Base-by-base conservation (phyloP, 2,888 invertebrate species). In the Sepiola atlantica region DNA sequence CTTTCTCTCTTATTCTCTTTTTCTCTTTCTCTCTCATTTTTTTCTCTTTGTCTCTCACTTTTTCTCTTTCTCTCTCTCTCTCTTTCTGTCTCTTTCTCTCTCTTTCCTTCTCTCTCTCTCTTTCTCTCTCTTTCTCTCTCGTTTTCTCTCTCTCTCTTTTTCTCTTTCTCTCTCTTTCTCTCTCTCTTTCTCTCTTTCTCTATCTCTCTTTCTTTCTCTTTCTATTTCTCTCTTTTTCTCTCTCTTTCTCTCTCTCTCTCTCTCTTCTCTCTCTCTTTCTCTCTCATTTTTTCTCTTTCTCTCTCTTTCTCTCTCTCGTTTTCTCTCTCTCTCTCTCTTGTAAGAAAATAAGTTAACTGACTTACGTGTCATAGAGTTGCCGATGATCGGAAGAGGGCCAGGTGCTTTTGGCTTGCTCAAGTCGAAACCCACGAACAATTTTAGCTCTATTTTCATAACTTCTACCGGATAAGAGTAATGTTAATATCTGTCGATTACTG, bases 321-420 rank as follows among this genome's bases (percentile, higher is more conserved):
- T 24, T 77, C 77, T 77, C 77, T 77, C 77, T 77, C 77, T 77
- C 77, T 77, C 77, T 77, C 77, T 77, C 77, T 77, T 77, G 77
- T 77, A 77, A 77, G 20, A 77, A 77, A 18, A 77, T 77, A n/a
- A n/a, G n/a, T n/a, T n/a, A n/a, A n/a, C n/a, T n/a, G n/a, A n/a
- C n/a, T n/a, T n/a, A n/a, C n/a, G n/a, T n/a, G n/a, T n/a, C n/a
- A n/a, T n/a, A n/a, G n/a, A n/a, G n/a, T n/a, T n/a, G n/a, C n/a
- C n/a, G n/a, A n/a, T n/a, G n/a, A n/a, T n/a, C n/a, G n/a, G n/a
- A n/a, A n/a, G n/a, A n/a, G n/a, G n/a, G n/a, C n/a, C n/a, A n/a
- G n/a, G n/a, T n/a, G n/a, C n/a, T n/a, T n/a, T n/a, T n/a, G n/a
- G n/a, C n/a, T n/a, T 21, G 24, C 77, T 21, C 77, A 21, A 77